Evolutionary conservation across 2,797 vertebrate genomes (phyloP).

Genomic region (Numenius phaeopus): DNA sequence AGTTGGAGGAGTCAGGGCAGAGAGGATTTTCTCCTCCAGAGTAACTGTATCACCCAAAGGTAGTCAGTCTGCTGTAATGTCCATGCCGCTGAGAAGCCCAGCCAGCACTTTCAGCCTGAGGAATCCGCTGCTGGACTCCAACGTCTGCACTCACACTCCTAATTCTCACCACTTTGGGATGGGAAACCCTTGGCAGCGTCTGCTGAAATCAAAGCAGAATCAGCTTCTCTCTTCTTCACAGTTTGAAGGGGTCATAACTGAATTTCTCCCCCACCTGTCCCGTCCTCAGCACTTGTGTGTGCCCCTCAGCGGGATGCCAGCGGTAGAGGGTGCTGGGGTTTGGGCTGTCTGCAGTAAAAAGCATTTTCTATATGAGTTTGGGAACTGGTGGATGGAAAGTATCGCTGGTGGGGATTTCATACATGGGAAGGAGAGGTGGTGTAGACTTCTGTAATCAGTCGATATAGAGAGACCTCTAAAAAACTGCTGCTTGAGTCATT

Average conservation of each 20-base stretch:
- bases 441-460: constrained; percentile 12
- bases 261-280: background rate
- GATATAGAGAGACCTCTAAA: constrained; percentile 33
- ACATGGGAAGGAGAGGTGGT: background rate
- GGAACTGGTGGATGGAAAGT: background rate
- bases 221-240: background rate
- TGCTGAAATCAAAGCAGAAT: background rate
- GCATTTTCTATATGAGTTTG: background rate
- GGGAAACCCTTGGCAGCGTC: background rate
- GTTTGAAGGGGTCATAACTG: background rate
- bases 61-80: background rate
- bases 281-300: too few relatives aligned
- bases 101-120: background rate
- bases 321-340: background rate
- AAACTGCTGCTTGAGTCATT: constrained; percentile 51
- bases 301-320: background rate
- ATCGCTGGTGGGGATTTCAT: background rate
- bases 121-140: background rate
- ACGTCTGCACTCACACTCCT: background rate
- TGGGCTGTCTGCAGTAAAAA: background rate
- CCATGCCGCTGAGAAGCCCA: background rate
- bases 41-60: background rate
- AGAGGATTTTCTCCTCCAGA: background rate
- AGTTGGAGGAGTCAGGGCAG: background rate
- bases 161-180: background rate